Base-by-base conservation (phyloP, 2,888 invertebrate genomes). In the Crepidodera aurea region DNA sequence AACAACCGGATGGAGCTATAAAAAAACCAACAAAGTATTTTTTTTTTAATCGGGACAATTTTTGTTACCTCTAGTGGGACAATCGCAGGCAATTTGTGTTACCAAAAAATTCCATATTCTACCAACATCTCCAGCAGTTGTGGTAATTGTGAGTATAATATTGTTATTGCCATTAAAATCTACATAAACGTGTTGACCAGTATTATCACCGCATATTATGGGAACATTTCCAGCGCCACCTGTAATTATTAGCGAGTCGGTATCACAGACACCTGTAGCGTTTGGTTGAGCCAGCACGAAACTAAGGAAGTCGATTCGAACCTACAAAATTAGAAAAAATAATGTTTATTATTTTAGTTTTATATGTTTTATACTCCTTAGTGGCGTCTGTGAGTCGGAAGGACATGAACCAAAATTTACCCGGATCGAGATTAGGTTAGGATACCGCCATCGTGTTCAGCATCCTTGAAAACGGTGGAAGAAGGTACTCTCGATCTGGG, bases 131-230 rank as follows among this genome's bases (percentile, higher is more conserved):
- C 85, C 79, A 1, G 85, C 85, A 0, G 83, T 71, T 0, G 88
- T 87, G 0, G 91, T 88, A 0, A 87, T 83, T 51, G 91, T 85
- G 32, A 72, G 16, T 5, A 86, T 87, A 34, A 92, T 90, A 0
- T 89, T 85, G 13, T 83, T 82, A 18, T 86, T 84, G 0, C 86
- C 87, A 72, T 88, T 87, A 72, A 92, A 92, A 76, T 91, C 88
- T 1, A 91, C 86, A 72, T 89, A 92, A 13, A 92, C 83, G 70
- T 90, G 90, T 77, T 92, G 90, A 0, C 91, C 92, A 1, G 88
- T 86, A 78, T 91, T 90, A 75, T 91, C 90, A 0, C 93, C 93
- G 75, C 93, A 94, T 58, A 93, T 84, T 0, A 90, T 89, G 0
- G 91, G 91, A 2, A 90, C 87, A 4, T 82, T 76, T 0, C 88